Percentiles rank a stretch among this genome's conserved stretches.
Evolutionary conservation across 2,113 vertebrate genomes (phyloP).

Genomic region (Neolamprologus cancellatus): DNA sequence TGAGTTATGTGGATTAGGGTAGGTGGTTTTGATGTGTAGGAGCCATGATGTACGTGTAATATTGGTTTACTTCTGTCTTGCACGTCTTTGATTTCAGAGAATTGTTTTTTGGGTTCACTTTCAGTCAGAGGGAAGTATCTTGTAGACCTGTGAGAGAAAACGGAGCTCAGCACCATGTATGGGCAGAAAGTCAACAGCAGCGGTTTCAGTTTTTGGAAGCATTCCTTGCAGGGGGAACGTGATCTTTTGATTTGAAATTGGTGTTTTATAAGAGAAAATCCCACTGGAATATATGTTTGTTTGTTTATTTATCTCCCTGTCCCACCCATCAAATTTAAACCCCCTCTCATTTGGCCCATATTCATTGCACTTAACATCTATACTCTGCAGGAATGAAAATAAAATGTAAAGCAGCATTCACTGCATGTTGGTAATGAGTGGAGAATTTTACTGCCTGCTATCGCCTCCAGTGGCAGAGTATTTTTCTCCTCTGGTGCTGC

Average conservation of each 20-base stretch:
- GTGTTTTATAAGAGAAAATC: not conserved
- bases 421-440: not conserved
- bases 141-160: not conserved
- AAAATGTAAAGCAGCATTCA: not conserved
- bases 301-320: not conserved
- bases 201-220: not conserved
- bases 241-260: not conserved
- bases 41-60: not conserved
- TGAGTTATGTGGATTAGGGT: not conserved
- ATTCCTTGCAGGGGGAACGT: not conserved
- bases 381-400: not conserved
- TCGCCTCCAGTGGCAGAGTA: no score
- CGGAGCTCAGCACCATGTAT: not conserved
- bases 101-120: not conserved
- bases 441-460: not conserved
- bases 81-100: not conserved
- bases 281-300: not conserved
- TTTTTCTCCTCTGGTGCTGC: not conserved
- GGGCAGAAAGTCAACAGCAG: not conserved
- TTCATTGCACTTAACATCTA: not conserved
- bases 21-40: not conserved
- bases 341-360: not conserved
- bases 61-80: not conserved
- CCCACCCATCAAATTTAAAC: not conserved
- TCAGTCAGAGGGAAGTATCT: slow-evolving; percentile 17